phyloP scores from a whole-genome alignment of 2,113 vertebrate species.

The Sakesphorus luctuosus region DNA sequence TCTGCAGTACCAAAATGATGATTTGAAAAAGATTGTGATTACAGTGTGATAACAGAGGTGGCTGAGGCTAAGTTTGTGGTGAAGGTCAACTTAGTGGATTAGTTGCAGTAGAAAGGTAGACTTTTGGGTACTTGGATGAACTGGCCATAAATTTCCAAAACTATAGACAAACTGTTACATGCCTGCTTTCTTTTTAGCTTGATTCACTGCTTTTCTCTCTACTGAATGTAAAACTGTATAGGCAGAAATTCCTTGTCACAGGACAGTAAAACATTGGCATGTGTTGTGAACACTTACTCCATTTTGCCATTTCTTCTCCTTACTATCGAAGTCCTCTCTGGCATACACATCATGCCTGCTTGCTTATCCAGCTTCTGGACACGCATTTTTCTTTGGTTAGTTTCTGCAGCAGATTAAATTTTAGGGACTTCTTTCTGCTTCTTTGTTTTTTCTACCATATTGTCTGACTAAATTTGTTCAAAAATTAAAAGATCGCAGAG shows the following conservation, averaged over 20 bases:
- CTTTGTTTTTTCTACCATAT: background rate
- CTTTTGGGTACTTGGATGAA: background rate
- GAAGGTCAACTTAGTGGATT: conserved; percentile 43
- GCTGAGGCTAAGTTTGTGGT: conserved; percentile 20
- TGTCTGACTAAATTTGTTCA: background rate
- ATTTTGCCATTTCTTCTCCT: background rate
- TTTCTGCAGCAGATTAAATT: background rate
- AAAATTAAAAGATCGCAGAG: background rate
- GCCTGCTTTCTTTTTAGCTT: background rate
- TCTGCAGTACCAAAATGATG: conserved; percentile 46
- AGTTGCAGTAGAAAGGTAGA: background rate
- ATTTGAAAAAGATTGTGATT: conserved; percentile 66
- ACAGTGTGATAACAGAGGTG: conserved; percentile 28
- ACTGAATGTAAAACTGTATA: background rate
- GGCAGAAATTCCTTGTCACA: background rate
- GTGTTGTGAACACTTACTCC: background rate
- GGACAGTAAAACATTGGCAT: background rate
- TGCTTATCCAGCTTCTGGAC: background rate
- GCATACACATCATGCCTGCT: background rate
- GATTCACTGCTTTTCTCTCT: background rate
- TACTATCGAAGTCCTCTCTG: background rate
- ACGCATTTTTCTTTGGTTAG: background rate
- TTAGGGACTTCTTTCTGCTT: background rate
- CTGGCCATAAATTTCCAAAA: background rate
- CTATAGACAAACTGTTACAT: background rate